Percentiles rank a stretch among this genome's conserved stretches.
phyloP scores from a whole-genome alignment of 2,113 vertebrate genomes.

The Progne subis region DNA sequence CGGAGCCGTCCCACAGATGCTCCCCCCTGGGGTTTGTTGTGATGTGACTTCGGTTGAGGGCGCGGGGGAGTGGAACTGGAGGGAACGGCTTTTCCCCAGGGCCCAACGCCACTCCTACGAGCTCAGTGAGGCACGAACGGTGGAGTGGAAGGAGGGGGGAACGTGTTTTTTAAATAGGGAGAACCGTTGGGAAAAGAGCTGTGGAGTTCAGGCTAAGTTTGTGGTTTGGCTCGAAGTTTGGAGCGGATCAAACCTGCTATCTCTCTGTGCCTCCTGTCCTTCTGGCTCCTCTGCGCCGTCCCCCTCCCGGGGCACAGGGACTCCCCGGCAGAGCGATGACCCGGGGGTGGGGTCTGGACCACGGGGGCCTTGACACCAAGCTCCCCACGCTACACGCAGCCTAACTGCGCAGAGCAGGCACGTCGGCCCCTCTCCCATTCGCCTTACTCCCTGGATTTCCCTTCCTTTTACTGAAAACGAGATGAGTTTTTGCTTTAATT shows the following conservation, averaged over 20 bases:
- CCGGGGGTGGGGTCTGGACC: background rate
- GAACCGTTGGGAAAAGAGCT: background rate
- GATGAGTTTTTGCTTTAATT: background rate
- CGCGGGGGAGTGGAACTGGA: background rate
- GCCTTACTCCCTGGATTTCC: slow-evolving; percentile 12
- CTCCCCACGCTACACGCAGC: background rate
- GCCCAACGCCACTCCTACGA: background rate
- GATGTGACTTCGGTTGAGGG: background rate
- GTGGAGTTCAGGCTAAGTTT: slow-evolving; percentile 52
- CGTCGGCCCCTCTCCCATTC: background rate
- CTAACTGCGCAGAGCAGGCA: background rate
- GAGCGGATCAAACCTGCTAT: slow-evolving; percentile 27
- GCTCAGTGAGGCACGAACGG: background rate
- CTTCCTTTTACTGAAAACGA: slow-evolving; percentile 22
- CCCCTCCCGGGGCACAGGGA: background rate
- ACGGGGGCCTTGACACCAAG: background rate
- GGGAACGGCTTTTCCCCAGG: background rate
- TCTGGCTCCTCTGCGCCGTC: background rate
- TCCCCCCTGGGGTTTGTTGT: background rate
- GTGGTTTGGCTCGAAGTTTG: slow-evolving; percentile 61
- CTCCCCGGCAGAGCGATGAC: background rate
- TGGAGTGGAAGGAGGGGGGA: background rate
- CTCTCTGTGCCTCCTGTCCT: background rate
- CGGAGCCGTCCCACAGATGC: background rate
- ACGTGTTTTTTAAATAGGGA: background rate